Evolutionary conservation across 64 coral and sea anemone genomes (phyloP), one percentile per base, ranked within the genome.

Genomic region (Orbicella faveolata): DNA sequence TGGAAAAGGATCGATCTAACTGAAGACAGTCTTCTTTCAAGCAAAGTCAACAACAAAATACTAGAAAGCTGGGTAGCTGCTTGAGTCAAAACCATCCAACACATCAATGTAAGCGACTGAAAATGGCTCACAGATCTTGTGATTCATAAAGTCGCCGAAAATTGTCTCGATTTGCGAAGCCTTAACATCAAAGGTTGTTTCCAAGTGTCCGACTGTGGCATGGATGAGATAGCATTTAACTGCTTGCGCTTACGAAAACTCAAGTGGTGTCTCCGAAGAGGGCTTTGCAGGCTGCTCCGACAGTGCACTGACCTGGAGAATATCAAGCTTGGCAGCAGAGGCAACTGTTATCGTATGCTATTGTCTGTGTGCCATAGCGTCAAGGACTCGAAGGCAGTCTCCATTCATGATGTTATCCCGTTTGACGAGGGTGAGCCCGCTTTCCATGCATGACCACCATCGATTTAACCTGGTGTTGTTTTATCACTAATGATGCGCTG

Each of bases 401-500:
- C 87, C 10, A 89, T 93, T 26, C 92, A 89, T 67, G 92, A 93
- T 63, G 92, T 93, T 10, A 93, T 89, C 37, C 92, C 87, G 18
- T 93, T 96, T 55, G 94, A 96, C 57, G 94, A 96, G 34, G 90
- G 84, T 23, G 86, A 90, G 21, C 89, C 87, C 78, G 90, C 64
- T 96, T 96, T 69, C 91, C 94, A 21, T 76, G 33, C 23, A 36
- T 96, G 26, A 79, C 74, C 15, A 78, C 90, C 33, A 83, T 96
- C 34, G 90, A 92, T 76, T 79, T 96, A 16, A 96, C 90, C 7
- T 96, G 94, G 94, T 96, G 94, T n/a, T 92, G 90, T 57, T 91
- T 92, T 64, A 92, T 96, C 37, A 92, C 94, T 19, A 90, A 92
- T 63, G 90, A 96, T 35, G 90, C 90, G 10, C 61, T 96, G 15